phyloP scores from a whole-genome alignment of 2,797 vertebrate species.

The Loris lydekkerianus region DNA sequence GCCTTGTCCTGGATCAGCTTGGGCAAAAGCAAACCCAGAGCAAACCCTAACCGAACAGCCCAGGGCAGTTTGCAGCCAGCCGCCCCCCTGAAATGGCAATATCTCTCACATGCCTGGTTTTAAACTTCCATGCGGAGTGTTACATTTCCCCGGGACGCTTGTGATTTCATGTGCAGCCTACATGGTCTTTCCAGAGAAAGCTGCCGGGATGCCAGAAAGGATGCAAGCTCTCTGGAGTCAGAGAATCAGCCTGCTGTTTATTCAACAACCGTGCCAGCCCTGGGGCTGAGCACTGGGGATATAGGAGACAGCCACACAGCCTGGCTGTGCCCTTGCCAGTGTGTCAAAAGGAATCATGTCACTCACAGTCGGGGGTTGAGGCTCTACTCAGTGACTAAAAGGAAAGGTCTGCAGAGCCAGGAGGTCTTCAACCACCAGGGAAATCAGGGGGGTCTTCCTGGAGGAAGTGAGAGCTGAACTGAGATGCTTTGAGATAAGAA shows the following conservation, averaged over 20 bases:
- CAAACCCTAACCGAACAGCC: fast-evolving
- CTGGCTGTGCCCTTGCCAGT: fast-evolving
- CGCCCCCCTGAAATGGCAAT: not conserved
- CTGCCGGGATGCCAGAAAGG: not conserved
- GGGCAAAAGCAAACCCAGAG: not conserved
- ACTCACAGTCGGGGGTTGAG: not conserved
- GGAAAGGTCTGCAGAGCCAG: not conserved
- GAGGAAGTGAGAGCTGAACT: not conserved
- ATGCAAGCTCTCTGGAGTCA: fast-evolving
- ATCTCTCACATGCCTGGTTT: fast-evolving
- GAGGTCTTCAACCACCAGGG: not conserved
- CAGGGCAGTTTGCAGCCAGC: fast-evolving
- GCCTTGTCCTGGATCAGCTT: not conserved
- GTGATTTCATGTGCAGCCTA: too few species aligned
- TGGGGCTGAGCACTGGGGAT: not conserved
- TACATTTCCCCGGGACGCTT: fast-evolving
- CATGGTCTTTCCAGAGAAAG: not conserved
- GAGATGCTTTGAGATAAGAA: not conserved
- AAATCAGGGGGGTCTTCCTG: not conserved
- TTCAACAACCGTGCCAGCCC: not conserved
- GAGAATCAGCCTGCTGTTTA: too few species aligned
- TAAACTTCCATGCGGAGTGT: fast-evolving
- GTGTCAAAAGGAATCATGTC: not conserved
- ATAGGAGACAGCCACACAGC: not conserved
- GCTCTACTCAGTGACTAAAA: not conserved